Evolutionary conservation across 2,113 vertebrate genomes (phyloP).

Genomic region (Recurvirostra avosetta): DNA sequence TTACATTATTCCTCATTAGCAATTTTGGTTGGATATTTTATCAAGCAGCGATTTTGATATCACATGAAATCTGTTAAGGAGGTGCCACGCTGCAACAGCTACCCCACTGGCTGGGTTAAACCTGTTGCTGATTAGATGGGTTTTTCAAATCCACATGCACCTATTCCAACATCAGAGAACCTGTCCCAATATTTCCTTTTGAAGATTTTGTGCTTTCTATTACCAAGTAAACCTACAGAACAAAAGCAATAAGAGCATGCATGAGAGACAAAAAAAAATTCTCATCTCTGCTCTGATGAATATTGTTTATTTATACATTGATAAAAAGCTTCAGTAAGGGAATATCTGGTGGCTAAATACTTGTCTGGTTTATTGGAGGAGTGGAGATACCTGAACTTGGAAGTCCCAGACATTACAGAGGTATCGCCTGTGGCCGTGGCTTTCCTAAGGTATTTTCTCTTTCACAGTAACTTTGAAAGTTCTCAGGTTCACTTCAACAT

Average conservation of each 20-base stretch:
- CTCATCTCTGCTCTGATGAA: neutral
- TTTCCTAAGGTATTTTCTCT: neutral
- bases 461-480: neutral
- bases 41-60: neutral
- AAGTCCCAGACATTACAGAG: neutral
- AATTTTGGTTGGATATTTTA: neutral
- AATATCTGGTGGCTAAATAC: neutral
- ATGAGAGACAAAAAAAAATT: fast-evolving
- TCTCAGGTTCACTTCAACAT: neutral
- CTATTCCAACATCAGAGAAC: neutral
- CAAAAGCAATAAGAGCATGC: neutral
- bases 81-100: neutral
- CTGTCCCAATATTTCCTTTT: neutral
- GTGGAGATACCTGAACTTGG: neutral
- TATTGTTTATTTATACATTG: neutral
- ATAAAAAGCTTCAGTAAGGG: neutral
- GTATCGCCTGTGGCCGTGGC: fast-evolving
- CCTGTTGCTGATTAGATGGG: neutral
- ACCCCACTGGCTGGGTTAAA: neutral
- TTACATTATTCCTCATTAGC: neutral
- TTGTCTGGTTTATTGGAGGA: neutral
- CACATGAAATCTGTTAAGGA: neutral
- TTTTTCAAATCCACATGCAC: neutral
- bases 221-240: neutral
- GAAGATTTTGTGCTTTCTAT: neutral